Evolutionary conservation across 2,888 invertebrate genomes (phyloP).

Genomic region (Pandemis cinnamomeana): DNA sequence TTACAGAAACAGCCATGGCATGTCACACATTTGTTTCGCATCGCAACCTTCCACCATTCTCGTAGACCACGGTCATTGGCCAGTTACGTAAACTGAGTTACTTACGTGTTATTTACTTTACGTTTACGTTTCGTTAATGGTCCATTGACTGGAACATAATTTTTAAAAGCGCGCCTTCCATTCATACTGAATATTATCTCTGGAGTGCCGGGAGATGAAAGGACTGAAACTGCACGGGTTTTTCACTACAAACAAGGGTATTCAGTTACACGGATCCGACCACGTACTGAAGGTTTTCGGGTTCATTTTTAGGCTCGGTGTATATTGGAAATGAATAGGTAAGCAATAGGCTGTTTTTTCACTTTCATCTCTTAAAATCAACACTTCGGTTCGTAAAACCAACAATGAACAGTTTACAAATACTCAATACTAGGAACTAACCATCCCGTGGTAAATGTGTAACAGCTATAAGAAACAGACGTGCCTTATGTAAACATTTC

Average conservation of each 20-base stretch:
- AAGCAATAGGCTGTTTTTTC: background rate
- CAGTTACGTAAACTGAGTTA: constrained; percentile 36
- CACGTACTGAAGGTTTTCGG: too few species aligned
- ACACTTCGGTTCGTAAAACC: background rate
- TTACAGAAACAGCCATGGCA: constrained; percentile 13
- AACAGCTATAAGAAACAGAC: constrained; percentile 25
- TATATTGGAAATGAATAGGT: too few species aligned
- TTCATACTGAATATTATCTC: background rate
- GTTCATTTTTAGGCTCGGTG: too few species aligned
- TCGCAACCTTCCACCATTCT: constrained; percentile 11
- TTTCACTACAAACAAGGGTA: too few species aligned
- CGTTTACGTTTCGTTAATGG: constrained; percentile 36
- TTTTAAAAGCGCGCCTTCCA: background rate
- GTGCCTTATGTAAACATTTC: constrained; percentile 27
- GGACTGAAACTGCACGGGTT: too few species aligned
- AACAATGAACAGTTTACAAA: constrained; percentile 1
- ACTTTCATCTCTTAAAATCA: background rate
- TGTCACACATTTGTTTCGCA: constrained; percentile 13
- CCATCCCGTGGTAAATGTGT: constrained; percentile 21
- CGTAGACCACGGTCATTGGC: constrained; percentile 39
- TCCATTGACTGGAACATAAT: constrained; percentile 26
- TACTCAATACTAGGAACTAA: constrained; percentile 14
- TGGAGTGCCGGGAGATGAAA: too few species aligned
- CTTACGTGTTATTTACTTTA: constrained; percentile 39
- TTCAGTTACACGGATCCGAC: too few species aligned